Evolutionary conservation across 2,113 vertebrate species (phyloP).

Genomic region (Daboia siamensis): DNA sequence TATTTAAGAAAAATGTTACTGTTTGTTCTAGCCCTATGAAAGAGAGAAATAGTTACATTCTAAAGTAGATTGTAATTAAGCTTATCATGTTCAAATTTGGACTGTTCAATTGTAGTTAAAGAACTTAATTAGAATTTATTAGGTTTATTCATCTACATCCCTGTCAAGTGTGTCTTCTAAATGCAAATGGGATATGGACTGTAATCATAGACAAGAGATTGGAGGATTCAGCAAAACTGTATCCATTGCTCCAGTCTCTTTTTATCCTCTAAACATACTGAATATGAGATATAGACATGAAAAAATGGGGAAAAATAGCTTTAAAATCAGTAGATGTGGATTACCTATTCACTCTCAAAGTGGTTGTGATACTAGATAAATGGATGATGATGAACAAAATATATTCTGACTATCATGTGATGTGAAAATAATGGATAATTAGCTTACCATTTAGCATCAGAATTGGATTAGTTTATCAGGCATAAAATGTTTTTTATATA

Average conservation of each 20-base stretch:
- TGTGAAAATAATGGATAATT: background rate
- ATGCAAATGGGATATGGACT: background rate
- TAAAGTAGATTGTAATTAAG: background rate
- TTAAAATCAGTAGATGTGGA: background rate
- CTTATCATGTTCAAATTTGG: background rate
- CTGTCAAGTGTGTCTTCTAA: background rate
- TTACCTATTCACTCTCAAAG: background rate
- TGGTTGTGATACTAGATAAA: background rate
- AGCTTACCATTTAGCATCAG: background rate
- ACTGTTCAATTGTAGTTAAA: background rate
- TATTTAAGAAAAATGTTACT: background rate
- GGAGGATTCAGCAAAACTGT: background rate
- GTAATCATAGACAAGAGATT: background rate
- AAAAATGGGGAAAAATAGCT: background rate
- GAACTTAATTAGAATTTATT: background rate
- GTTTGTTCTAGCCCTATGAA: background rate
- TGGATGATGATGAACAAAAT: background rate
- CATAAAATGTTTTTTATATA: background rate
- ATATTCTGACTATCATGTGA: background rate
- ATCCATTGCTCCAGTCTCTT: background rate
- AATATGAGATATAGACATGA: background rate
- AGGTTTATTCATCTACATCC: background rate
- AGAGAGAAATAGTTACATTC: background rate
- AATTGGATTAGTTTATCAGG: background rate
- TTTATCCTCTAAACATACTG: background rate